Base-by-base conservation (phyloP, 2,113 vertebrate genomes). In the Hassar affinis region DNA sequence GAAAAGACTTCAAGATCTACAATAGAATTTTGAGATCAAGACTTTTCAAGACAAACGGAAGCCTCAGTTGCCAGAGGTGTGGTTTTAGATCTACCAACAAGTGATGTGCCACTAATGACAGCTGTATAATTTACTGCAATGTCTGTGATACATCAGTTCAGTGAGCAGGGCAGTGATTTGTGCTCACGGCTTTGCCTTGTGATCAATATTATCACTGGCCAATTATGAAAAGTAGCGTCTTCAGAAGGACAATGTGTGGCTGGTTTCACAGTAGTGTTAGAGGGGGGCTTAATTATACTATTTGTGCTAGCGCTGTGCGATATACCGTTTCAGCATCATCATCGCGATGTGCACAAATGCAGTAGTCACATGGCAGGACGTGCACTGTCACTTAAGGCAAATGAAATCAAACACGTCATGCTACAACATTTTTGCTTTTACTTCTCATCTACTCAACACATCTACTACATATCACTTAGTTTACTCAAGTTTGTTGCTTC, bases 271-370 rank as follows among this genome's bases (percentile, higher is more conserved):
- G 5, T 33, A 54, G 89, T 84, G 85, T 88, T 81, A 64, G 69
- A 85, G 84, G 75, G 42, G 35, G 6, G 82, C 71, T 83, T 91
- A 90, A 91, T 91, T 91, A 91, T 90, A 51, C n/a, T 51, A 15
- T 18, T 77, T 85, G 86, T 80, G 71, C 83, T 25, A 87, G 82
- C 86, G 87, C 85, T n/a, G n/a, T n/a, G n/a, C n/a, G n/a, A n/a
- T n/a, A n/a, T n/a, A n/a, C n/a, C n/a, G n/a, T n/a, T n/a, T n/a
- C n/a, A n/a, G n/a, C n/a, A n/a, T n/a, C n/a, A n/a, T n/a, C n/a
- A n/a, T n/a, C n/a, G n/a, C n/a, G n/a, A n/a, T n/a, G n/a, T n/a
- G n/a, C n/a, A n/a, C n/a, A n/a, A n/a, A n/a, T n/a, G n/a, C n/a
- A n/a, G n/a, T n/a, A n/a, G n/a, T n/a, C n/a, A n/a, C n/a, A n/a